Conservation (phyloP, 1,140 invertebrate genomes). For the Danaus plexippus region DNA sequence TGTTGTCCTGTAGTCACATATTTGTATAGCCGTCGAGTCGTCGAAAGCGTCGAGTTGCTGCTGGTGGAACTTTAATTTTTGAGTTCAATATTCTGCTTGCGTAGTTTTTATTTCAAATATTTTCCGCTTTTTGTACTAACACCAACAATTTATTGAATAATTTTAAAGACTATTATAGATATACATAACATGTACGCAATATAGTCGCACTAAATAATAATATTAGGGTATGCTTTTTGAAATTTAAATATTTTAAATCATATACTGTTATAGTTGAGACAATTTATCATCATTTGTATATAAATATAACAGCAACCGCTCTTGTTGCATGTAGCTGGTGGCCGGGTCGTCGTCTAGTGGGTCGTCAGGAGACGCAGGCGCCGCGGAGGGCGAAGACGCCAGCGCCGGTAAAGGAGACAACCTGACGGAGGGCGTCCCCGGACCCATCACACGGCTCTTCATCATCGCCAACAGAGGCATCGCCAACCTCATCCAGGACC, state of each 20-base stretch:
- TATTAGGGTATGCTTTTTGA: too few relatives aligned
- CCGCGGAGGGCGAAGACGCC: slow-evolving; percentile 70
- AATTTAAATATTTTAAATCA: too few relatives aligned
- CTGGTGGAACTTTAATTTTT: too few relatives aligned
- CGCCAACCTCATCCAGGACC: slow-evolving; percentile 86
- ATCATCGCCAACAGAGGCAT: slow-evolving; percentile 87
- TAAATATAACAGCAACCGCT: too few relatives aligned
- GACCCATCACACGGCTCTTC: slow-evolving; percentile 86
- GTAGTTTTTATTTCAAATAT: not conserved
- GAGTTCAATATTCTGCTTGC: too few relatives aligned
- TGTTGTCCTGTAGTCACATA: too few relatives aligned
- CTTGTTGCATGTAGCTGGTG: slow-evolving; percentile 74
- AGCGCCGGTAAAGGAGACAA: slow-evolving; percentile 73
- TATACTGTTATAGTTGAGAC: too few relatives aligned
- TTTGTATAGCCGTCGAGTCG: too few relatives aligned
- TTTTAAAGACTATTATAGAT: not conserved
- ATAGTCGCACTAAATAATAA: too few relatives aligned
- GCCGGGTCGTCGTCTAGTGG: slow-evolving; percentile 79
- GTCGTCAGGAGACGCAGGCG: slow-evolving; percentile 75
- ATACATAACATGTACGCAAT: too few relatives aligned
- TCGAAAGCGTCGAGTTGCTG: too few relatives aligned
- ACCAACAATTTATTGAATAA: not conserved
- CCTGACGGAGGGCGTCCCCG: slow-evolving; percentile 83
- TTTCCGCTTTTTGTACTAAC: not conserved
- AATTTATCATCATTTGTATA: too few relatives aligned